Evolutionary conservation across 1,140 invertebrate genomes (phyloP), one percentile per base, ranked within the genome.

Genomic region (Caenorhabditis latens): DNA sequence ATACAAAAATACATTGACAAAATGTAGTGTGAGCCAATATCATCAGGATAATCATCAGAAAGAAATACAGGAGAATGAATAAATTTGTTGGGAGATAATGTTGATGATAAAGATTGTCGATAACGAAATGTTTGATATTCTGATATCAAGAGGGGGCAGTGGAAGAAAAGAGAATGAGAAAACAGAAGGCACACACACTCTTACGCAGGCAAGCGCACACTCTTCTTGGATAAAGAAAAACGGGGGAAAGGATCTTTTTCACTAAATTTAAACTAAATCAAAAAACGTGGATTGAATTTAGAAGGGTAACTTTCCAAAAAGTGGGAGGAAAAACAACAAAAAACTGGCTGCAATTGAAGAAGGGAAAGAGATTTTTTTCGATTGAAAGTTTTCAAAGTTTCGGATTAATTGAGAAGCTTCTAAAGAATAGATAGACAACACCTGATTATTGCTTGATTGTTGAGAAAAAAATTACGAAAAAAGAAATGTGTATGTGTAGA

Each of bases 161-260:
- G 71, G n/a, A 53, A 79, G 46, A 50, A 53, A 21, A 40, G 50
- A 24, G 7, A 79, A 14, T 53, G 50, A 79, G 43, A 79, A 79
- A 79, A 50, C 46, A 79, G 46, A 79, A 79, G 46, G 46, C 43
- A 79, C 43, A 79, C 71, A 79, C 71, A 79, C 71, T 79, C 71
- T 79, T n/a, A 79, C 71, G 46, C 71, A 79, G 71, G 71, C 71
- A 79, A 79, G 43, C 71, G 71, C 71, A 79, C 71, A 79, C 71
- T 79, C 46, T 79, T 79, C 16, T 46, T 21, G 46, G 16, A 46
- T n/a, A 71, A 46, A 53, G 24, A 11, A 46, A 21, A 9, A 48
- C 1, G 71, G 46, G 61, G 3, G 9, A 63, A 11, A 40, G 32
- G 55, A 19, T 5, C n/a, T 46, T 43, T 71, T 19, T 5, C 4